These are phyloP conservation scores for Margaritifera margaritifera DNA, from an alignment of 2,888 invertebrate genomes.

Conservation along the genomic window DNA sequence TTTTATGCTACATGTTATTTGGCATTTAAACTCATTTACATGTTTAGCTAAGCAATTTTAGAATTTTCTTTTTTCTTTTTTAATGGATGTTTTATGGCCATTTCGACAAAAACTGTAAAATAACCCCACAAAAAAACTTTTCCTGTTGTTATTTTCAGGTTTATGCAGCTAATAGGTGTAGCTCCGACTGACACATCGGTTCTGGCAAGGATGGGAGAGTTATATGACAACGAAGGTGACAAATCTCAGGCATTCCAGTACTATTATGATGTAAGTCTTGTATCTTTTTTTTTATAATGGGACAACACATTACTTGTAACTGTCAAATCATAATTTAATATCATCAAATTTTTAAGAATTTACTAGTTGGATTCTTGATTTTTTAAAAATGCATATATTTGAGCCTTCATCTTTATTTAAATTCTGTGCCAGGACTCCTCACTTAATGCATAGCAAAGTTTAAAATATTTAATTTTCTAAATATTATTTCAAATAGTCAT, in stretches of 20 bases:
- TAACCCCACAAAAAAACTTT: no score
- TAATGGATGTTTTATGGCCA: no score
- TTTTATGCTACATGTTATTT: no score
- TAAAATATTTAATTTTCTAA: neutral
- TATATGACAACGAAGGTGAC: constrained; percentile 93
- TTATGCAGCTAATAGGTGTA: constrained; percentile 85
- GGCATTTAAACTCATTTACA: no score
- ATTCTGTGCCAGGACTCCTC: no score
- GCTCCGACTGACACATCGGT: constrained; percentile 92
- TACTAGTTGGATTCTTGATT: no score
- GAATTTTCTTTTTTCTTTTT: no score
- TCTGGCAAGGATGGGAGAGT: constrained; percentile 89
- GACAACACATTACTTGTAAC: neutral
- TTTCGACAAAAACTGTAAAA: no score
- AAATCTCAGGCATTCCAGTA: constrained; percentile 90
- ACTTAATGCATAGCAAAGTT: neutral
- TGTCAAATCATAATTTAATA: neutral
- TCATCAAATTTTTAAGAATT: neutral
- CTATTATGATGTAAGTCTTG: constrained; percentile 81
- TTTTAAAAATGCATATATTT: no score
- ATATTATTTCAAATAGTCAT: neutral
- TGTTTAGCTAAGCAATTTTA: no score
- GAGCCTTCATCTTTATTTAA: no score
- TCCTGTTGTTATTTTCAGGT: constrained; percentile 73
- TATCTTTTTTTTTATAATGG: neutral